Evolutionary conservation across 2,888 invertebrate species (phyloP).

Genomic region (Lamellibrachia satsuma): DNA sequence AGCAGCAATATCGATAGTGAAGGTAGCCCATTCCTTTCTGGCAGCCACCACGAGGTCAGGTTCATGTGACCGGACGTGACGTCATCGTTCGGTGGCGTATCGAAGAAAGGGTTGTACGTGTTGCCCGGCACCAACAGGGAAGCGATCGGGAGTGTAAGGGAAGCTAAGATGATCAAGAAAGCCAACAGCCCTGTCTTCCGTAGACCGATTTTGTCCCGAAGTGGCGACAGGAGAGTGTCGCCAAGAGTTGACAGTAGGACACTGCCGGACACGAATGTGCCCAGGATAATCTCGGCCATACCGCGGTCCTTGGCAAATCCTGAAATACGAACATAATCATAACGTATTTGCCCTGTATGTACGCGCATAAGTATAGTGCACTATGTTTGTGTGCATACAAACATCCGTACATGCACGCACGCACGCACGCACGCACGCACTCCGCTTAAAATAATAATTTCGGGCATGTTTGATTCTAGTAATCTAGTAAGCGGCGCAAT

Average conservation of each 20-base stretch:
- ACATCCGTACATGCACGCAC: background rate
- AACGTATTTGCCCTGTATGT: background rate
- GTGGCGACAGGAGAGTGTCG: background rate
- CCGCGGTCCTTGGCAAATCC: constrained; percentile 3
- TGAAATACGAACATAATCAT: background rate
- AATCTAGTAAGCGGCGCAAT: too few relatives aligned
- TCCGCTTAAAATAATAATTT: background rate
- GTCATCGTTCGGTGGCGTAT: background rate
- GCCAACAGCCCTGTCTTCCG: constrained; percentile 12
- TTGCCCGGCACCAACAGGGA: background rate
- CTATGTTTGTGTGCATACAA: background rate
- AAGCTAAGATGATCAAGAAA: background rate
- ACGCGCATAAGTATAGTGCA: background rate
- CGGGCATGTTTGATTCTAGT: too few relatives aligned
- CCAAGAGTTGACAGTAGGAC: background rate
- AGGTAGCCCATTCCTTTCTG: background rate
- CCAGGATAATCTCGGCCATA: background rate
- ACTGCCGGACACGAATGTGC: background rate
- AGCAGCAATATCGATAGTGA: background rate
- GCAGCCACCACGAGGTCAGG: background rate
- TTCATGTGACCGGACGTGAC: background rate
- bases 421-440: background rate
- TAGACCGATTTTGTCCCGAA: background rate
- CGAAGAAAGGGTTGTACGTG: background rate
- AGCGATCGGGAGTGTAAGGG: background rate